Evolutionary conservation across 2,888 invertebrate genomes (phyloP).

Genomic region (Xylocampa areola): DNA sequence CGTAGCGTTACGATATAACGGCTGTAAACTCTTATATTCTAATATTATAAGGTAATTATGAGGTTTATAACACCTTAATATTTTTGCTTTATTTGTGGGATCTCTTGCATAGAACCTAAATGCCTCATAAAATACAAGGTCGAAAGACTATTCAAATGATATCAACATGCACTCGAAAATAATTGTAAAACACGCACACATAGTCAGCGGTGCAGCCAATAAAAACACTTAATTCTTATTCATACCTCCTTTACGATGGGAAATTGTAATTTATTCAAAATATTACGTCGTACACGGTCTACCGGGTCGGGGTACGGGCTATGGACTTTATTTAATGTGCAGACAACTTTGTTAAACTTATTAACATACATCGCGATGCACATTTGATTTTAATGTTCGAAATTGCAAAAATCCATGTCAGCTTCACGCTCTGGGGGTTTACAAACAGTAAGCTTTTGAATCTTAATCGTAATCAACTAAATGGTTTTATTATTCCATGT

Average conservation of each 20-base stretch:
- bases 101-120: constrained; percentile 47
- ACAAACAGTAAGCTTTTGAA: constrained; percentile 60
- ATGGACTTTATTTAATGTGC: constrained; percentile 52
- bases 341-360: constrained; percentile 66
- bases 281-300: constrained; percentile 60
- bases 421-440: constrained; percentile 45
- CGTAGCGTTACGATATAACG: constrained; percentile 31
- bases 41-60: constrained; percentile 32
- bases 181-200: constrained; percentile 28
- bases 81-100: constrained; percentile 38
- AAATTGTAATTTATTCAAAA: constrained; percentile 60
- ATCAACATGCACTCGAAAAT: constrained; percentile 36
- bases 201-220: constrained; percentile 32
- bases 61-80: constrained; percentile 30
- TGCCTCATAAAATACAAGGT: constrained; percentile 40
- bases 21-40: constrained; percentile 23
- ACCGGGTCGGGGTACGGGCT: constrained; percentile 43
- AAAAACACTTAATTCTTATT: constrained; percentile 54
- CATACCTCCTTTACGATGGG: constrained; percentile 55
- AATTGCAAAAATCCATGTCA: constrained; percentile 56
- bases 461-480: constrained; percentile 59
- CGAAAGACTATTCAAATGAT: constrained; percentile 49
- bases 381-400: constrained; percentile 51
- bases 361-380: constrained; percentile 62
- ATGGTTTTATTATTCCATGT: constrained; percentile 50